Conservation (phyloP, 2,113 vertebrate species). For the Zapus hudsonius region DNA sequence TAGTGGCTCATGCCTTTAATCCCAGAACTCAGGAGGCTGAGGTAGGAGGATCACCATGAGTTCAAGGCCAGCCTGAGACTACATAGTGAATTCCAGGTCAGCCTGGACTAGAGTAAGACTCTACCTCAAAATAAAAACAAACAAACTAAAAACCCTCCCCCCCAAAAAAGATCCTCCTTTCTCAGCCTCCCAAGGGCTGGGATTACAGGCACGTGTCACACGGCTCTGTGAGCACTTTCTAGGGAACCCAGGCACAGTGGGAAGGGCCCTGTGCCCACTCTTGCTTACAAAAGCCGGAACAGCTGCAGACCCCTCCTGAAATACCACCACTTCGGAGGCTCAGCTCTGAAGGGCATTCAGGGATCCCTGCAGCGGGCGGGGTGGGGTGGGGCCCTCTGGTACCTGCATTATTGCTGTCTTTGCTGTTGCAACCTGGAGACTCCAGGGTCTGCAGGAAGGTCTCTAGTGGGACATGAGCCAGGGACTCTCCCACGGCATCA, state of each 20-base stretch:
- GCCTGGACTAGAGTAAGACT: no score
- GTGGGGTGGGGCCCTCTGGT: not conserved
- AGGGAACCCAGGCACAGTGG: not conserved
- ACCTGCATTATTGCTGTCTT: constrained; percentile 72
- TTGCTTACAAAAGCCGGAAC: not conserved
- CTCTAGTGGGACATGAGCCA: constrained; percentile 92
- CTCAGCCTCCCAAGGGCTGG: not conserved
- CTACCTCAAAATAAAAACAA: no score
- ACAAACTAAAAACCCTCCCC: no score
- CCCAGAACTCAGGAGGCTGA: no score
- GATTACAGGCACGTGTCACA: not conserved
- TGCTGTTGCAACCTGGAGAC: constrained; percentile 79
- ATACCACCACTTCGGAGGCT: not conserved
- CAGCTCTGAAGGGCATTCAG: not conserved
- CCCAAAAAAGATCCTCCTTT: not conserved
- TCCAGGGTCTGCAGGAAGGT: constrained; percentile 94
- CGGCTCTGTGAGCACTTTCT: not conserved
- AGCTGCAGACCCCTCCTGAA: not conserved
- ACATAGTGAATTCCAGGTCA: no score
- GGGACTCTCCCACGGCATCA: constrained; percentile 90
- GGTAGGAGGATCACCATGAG: no score
- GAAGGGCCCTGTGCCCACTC: not conserved
- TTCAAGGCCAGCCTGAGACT: no score
- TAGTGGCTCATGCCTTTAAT: no score
- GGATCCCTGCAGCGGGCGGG: not conserved